Evolutionary conservation across 2,113 vertebrate genomes (phyloP).

Genomic region (Bufo gargarizans): DNA sequence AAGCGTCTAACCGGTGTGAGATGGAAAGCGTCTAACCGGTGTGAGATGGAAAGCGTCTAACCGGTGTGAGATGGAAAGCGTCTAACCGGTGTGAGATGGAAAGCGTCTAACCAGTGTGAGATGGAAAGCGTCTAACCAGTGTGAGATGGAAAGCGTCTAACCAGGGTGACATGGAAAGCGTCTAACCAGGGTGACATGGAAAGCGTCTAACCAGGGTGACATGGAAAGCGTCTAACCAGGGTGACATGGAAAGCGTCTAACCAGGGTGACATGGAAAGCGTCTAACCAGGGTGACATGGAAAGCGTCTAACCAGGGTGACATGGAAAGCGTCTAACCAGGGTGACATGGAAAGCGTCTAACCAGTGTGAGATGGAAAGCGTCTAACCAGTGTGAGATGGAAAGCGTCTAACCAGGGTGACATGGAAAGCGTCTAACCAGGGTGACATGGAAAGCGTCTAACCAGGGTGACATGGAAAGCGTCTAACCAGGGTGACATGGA

Average conservation of each 20-base stretch:
- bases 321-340: not conserved
- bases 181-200: too few relatives aligned
- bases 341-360: not conserved
- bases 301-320: not conserved
- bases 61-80: too few relatives aligned
- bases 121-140: not conserved
- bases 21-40: not conserved
- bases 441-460: not conserved
- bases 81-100: too few relatives aligned
- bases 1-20: not conserved
- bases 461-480: too few relatives aligned
- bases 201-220: not conserved
- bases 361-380: too few relatives aligned
- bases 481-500: too few relatives aligned
- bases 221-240: not conserved
- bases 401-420: not conserved
- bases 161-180: too few relatives aligned
- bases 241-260: not conserved
- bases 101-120: not conserved
- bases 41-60: not conserved
- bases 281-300: too few relatives aligned
- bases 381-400: too few relatives aligned
- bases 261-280: too few relatives aligned
- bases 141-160: not conserved
- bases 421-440: not conserved